Evolutionary conservation across 2,797 vertebrate species (phyloP).

Genomic region (Intellagama lesueurii): DNA sequence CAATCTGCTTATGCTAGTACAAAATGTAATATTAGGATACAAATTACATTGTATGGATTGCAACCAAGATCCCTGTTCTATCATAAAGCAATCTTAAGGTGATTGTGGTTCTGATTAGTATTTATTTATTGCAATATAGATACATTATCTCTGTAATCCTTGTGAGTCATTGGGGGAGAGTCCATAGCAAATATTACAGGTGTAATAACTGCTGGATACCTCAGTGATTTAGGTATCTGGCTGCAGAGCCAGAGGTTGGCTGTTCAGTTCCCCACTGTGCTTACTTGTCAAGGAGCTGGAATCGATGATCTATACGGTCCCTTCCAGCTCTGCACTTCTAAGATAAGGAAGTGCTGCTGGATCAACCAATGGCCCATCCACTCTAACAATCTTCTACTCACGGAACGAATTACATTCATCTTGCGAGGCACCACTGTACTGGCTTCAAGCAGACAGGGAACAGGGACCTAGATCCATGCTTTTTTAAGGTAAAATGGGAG

Average conservation of each 20-base stretch:
- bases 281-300: too few relatives aligned
- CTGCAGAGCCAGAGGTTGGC: too few relatives aligned
- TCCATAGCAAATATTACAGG: not conserved
- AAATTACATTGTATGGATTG: conserved; percentile 23
- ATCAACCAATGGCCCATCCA: not conserved
- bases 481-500: too few relatives aligned
- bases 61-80: not conserved
- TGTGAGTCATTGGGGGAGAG: conserved; percentile 5
- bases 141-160: conserved; percentile 5
- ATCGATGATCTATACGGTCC: too few relatives aligned
- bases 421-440: too few relatives aligned
- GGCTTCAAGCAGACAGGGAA: too few relatives aligned
- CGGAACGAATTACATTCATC: too few relatives aligned
- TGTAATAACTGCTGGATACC: too few relatives aligned
- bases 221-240: too few relatives aligned
- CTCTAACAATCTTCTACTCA: not conserved
- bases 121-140: not conserved
- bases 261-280: too few relatives aligned
- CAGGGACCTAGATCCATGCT: too few relatives aligned
- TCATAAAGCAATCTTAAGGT: conserved; percentile 11
- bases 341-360: not conserved
- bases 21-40: conserved; percentile 10
- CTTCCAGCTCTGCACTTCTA: too few relatives aligned
- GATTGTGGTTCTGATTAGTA: not conserved
- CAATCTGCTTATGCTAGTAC: conserved; percentile 27